Conservation (phyloP, 2,113 vertebrate genomes). For the Campylomormyrus numenius region DNA sequence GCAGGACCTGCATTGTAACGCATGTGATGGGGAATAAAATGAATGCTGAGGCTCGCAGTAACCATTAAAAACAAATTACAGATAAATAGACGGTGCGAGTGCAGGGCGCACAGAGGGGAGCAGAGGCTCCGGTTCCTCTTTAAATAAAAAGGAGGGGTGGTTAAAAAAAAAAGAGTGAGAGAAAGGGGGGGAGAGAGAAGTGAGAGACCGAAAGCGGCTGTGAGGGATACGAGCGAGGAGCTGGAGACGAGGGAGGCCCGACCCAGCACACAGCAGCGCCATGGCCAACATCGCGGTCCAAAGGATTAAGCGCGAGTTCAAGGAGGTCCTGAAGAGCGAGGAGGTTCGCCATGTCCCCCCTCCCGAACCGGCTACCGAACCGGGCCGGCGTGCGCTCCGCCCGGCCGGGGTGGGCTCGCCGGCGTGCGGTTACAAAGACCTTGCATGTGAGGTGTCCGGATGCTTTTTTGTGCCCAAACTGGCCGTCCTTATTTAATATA, state of each 20-base stretch:
- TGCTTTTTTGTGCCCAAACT: constrained; percentile 26
- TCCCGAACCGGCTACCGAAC: neutral
- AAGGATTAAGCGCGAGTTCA: constrained; percentile 98
- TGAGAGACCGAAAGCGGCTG: constrained; percentile 25
- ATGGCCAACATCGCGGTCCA: constrained; percentile 98
- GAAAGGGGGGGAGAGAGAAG: constrained; percentile 27
- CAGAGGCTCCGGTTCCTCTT: constrained; percentile 43
- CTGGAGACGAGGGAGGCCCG: constrained; percentile 49
- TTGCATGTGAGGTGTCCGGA: neutral
- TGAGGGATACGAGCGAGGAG: constrained; percentile 19
- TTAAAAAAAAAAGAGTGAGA: constrained; percentile 6
- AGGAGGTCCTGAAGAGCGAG: constrained; percentile 97
- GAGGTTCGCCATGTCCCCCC: constrained; percentile 59
- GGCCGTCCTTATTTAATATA: neutral
- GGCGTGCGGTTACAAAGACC: neutral
- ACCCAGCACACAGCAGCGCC: constrained; percentile 44
- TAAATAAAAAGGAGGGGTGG: neutral
- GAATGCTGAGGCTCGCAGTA: constrained; percentile 39
- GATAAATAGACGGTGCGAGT: neutral
- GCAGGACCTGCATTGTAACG: constrained; percentile 50
- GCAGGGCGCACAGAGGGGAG: constrained; percentile 21
- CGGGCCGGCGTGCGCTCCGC: neutral
- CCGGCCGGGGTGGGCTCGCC: neutral
- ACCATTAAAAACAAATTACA: neutral
- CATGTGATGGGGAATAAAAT: constrained; percentile 59